phyloP scores from a whole-genome alignment of 2,888 invertebrate species.

The Ypsolopha scabrella region DNA sequence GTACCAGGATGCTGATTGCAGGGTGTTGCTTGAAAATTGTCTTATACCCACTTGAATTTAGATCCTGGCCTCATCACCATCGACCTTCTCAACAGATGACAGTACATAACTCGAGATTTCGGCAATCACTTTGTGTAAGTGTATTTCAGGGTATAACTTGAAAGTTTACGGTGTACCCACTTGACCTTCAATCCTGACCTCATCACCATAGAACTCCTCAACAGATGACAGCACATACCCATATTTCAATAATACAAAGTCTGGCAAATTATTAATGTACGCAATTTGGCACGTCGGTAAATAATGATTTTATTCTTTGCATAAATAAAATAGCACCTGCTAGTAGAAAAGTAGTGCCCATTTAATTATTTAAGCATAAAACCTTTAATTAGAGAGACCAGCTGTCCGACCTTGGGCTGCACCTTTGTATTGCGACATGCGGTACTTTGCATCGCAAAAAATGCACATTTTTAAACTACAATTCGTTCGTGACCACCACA shows the following conservation, averaged over 20 bases:
- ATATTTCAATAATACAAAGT: slow-evolving; percentile 27
- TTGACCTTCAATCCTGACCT: too few relatives aligned
- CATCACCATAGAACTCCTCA: too few relatives aligned
- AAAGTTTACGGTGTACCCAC: too few relatives aligned
- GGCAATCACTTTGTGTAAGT: too few relatives aligned
- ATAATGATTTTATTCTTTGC: slow-evolving; percentile 59
- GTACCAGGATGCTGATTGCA: too few relatives aligned
- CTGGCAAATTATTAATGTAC: slow-evolving; percentile 34
- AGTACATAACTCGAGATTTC: too few relatives aligned
- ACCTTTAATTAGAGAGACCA: slow-evolving; percentile 62
- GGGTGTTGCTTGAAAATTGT: too few relatives aligned
- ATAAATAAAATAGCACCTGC: slow-evolving; percentile 55
- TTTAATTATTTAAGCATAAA: slow-evolving; percentile 68
- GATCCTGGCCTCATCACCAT: too few relatives aligned
- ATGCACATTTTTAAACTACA: slow-evolving; percentile 41
- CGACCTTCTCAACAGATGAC: too few relatives aligned
- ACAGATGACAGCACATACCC: too few relatives aligned
- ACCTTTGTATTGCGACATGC: slow-evolving; percentile 57
- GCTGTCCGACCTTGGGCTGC: slow-evolving; percentile 60
- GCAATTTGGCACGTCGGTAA: slow-evolving; percentile 58
- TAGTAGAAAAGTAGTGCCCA: slow-evolving; percentile 30
- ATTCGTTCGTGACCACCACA: slow-evolving; percentile 19
- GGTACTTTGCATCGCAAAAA: slow-evolving; percentile 60
- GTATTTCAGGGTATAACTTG: too few relatives aligned
- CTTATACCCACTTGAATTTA: too few relatives aligned